phyloP scores from a whole-genome alignment of 2,113 vertebrate genomes.

The Silurus meridionalis region DNA sequence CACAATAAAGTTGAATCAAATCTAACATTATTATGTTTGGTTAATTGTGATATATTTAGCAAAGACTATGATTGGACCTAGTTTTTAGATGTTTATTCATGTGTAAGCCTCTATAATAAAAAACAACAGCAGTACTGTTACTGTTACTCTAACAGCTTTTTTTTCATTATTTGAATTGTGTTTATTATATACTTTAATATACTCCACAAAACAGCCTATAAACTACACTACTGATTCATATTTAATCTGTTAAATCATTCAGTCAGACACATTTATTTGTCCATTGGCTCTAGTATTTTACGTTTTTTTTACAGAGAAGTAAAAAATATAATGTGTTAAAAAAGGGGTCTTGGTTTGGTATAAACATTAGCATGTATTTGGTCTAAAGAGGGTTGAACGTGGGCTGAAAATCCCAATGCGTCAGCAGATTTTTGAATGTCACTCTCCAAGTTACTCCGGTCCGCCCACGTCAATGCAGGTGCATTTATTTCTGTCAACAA shows the following conservation, averaged over 20 bases:
- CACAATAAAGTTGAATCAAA: too few relatives aligned
- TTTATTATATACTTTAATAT: not conserved
- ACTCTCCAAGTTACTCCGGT: not conserved
- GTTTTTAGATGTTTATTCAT: not conserved
- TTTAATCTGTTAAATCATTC: not conserved
- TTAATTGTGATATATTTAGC: not conserved
- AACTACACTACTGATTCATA: not conserved
- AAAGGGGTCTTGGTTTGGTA: not conserved
- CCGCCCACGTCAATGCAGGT: not conserved
- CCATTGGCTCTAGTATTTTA: not conserved
- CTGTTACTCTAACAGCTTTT: not conserved
- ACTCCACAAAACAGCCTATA: not conserved
- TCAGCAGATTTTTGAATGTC: conserved; percentile 5
- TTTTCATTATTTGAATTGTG: not conserved
- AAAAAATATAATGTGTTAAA: not conserved
- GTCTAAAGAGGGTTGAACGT: not conserved
- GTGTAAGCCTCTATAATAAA: not conserved
- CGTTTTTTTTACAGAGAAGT: too few relatives aligned
- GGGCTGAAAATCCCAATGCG: not conserved
- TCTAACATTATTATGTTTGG: too few relatives aligned
- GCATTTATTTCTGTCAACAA: conserved; percentile 10
- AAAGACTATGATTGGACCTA: not conserved
- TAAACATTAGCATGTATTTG: not conserved
- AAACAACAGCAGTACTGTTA: not conserved
- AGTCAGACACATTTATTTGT: not conserved